Conservation (phyloP, 1,140 invertebrate genomes). For the Bombus soroeensis region DNA sequence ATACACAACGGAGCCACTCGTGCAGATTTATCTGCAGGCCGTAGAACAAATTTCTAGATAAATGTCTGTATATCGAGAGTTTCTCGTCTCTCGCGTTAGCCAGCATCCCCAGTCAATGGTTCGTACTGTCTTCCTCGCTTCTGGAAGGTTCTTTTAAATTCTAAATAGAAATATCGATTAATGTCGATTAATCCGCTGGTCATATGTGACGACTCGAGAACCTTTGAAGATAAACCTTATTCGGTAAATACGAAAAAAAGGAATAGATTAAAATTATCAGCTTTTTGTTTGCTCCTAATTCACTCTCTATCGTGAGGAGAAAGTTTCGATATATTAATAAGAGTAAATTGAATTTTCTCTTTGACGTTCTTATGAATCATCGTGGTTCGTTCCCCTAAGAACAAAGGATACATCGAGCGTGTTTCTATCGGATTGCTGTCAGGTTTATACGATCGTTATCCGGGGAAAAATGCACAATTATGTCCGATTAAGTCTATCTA, state of each 20-base stretch:
- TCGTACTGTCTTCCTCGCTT: not conserved
- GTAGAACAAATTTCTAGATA: not conserved
- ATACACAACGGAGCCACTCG: conserved; percentile 1
- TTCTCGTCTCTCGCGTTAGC: not conserved
- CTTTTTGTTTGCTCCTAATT: not conserved
- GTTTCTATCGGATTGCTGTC: conserved; percentile 31
- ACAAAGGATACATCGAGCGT: conserved; percentile 39
- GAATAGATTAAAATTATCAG: not conserved
- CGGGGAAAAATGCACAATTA: conserved; percentile 52
- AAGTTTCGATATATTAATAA: too few relatives aligned
- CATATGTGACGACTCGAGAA: not conserved
- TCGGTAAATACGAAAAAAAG: not conserved
- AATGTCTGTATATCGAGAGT: not conserved
- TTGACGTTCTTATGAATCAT: conserved; percentile 37
- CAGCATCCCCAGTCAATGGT: not conserved
- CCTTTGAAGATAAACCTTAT: not conserved
- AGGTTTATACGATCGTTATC: conserved; percentile 51
- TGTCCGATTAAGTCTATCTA: conserved; percentile 55
- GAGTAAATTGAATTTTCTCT: not conserved
- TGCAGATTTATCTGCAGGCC: conserved; percentile 6
- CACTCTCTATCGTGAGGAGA: not conserved
- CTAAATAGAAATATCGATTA: not conserved
- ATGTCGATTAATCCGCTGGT: not conserved
- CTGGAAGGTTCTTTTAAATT: not conserved
- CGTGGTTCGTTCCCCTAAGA: not conserved